A percentile compares a stretch with the other conserved stretches of the same genome.
phyloP scores from a whole-genome alignment of 2,888 invertebrate species.

The Flexamia atlantica region DNA sequence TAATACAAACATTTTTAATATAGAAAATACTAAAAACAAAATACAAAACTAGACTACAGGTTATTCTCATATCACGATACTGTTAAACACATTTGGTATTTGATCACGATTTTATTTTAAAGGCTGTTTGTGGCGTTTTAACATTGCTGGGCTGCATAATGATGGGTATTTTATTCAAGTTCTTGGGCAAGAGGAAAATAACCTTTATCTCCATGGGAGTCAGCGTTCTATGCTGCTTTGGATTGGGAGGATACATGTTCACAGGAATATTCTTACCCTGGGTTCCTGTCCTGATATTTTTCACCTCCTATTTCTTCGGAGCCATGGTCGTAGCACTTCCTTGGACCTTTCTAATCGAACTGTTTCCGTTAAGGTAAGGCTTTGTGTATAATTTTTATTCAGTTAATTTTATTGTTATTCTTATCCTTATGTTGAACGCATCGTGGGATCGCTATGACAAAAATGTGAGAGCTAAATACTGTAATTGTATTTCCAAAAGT shows the following conservation, averaged over 20 bases:
- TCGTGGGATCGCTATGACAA: too few relatives aligned
- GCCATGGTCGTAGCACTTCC: conserved; percentile 75
- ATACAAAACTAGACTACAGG: too few relatives aligned
- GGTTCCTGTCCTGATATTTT: conserved; percentile 75
- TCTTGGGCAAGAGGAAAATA: conserved; percentile 61
- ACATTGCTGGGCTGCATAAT: conserved; percentile 54
- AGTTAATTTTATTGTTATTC: too few relatives aligned
- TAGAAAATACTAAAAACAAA: too few relatives aligned
- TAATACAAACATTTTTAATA: too few relatives aligned
- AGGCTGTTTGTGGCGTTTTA: conserved; percentile 42
- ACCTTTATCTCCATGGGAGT: conserved; percentile 55
- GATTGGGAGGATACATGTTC: conserved; percentile 55
- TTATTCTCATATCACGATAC: too few relatives aligned
- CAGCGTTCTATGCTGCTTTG: conserved; percentile 45
- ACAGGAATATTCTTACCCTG: conserved; percentile 73
- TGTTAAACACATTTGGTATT: too few relatives aligned
- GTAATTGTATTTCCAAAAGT: too few relatives aligned
- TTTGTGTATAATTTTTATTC: neutral
- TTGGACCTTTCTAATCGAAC: conserved; percentile 78
- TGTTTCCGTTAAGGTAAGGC: conserved; percentile 77
- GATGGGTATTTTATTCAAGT: conserved; percentile 40
- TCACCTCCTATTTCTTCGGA: conserved; percentile 74
- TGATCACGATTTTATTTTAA: too few relatives aligned
- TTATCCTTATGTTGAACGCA: too few relatives aligned
- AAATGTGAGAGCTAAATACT: too few relatives aligned